A percentile compares a stretch with the other conserved stretches of the same genome.
Evolutionary conservation across 1,140 invertebrate genomes (phyloP).

Genomic region (Drosophila chauvacae): DNA sequence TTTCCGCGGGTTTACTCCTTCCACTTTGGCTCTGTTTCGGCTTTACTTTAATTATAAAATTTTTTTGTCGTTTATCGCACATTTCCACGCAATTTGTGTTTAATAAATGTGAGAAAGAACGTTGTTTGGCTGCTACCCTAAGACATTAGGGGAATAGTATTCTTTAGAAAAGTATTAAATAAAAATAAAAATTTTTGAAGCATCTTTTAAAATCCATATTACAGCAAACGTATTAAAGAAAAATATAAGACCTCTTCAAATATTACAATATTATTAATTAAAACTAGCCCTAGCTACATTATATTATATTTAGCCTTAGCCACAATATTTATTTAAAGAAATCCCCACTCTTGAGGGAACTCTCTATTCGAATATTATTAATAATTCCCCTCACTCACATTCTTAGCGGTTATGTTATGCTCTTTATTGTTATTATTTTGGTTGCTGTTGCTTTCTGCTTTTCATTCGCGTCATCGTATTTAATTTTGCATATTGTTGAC

Average conservation of each 20-base stretch:
- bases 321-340: not conserved
- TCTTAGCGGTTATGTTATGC: constrained; percentile 26
- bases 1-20: constrained; percentile 11
- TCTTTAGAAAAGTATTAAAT: not conserved
- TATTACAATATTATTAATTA: not conserved
- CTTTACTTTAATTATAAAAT: constrained; percentile 42
- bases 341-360: not conserved
- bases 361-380: not conserved
- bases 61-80: constrained; percentile 55
- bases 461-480: constrained; percentile 74
- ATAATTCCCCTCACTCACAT: not conserved
- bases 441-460: constrained; percentile 47
- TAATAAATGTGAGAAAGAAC: constrained; percentile 76
- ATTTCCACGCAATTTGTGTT: constrained; percentile 59
- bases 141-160: not conserved
- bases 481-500: constrained; percentile 74
- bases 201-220: too few species aligned
- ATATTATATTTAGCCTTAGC: not conserved
- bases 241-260: not conserved
- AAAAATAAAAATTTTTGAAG: not conserved
- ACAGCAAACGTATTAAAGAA: not conserved
- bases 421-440: constrained; percentile 18
- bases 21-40: constrained; percentile 14
- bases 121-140: not conserved
- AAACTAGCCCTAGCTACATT: not conserved